phyloP scores from a whole-genome alignment of 2,888 invertebrate species.

The Mycogona germanica region DNA sequence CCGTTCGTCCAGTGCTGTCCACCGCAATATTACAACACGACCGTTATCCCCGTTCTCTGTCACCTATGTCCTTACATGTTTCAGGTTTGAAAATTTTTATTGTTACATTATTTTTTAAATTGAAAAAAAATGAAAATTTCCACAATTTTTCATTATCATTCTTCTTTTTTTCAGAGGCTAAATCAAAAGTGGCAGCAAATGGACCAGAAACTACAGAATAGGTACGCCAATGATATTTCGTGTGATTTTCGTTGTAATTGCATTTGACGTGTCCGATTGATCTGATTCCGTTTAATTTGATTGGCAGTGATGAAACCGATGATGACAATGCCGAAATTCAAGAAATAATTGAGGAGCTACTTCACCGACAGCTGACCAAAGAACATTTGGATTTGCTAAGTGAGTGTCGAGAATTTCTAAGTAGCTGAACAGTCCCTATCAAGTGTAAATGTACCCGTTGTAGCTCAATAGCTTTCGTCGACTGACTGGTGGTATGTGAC shows the following conservation, averaged over 20 bases:
- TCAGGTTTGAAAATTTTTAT: conserved; percentile 26
- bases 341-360: conserved; percentile 24
- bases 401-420: too few relatives aligned
- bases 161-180: conserved; percentile 27
- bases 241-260: conserved; percentile 5
- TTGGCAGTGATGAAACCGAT: conserved; percentile 24
- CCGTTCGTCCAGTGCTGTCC: conserved; percentile 78
- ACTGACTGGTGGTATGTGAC: too few relatives aligned
- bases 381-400: conserved; percentile 71
- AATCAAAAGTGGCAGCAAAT: conserved; percentile 31
- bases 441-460: too few relatives aligned
- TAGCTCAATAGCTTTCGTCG: too few relatives aligned
- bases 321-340: conserved; percentile 18
- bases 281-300: neutral
- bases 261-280: neutral
- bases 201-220: conserved; percentile 26
- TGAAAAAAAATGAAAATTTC: too few relatives aligned
- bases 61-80: conserved; percentile 58
- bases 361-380: conserved; percentile 70
- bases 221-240: conserved; percentile 24
- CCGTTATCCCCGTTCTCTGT: conserved; percentile 63
- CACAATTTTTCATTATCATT: neutral
- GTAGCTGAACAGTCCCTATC: too few relatives aligned
- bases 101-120: conserved; percentile 12
- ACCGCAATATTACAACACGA: conserved; percentile 58